Evolutionary conservation across 2,888 invertebrate genomes (phyloP), one percentile per base, ranked within the genome.

Genomic region (Dione juno): DNA sequence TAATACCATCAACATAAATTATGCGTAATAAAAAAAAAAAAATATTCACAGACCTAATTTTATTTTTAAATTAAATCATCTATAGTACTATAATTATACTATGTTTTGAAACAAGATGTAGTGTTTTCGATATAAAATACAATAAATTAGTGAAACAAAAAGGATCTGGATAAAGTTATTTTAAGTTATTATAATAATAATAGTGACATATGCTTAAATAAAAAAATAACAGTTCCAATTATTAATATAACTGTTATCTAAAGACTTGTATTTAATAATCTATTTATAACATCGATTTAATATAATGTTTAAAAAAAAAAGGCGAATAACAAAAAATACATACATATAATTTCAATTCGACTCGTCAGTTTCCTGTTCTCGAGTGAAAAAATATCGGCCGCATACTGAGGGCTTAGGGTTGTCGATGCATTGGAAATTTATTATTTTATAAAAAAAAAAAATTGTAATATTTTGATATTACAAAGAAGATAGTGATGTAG

Each of bases 341-440:
- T 57, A 57, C 37, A 57, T 57, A 74, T 78, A 71, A 76, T 77
- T 54, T 52, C 76, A 80, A 79, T 73, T 75, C 86, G 76, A 82
- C 90, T 92, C 90, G 74, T 79, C 68, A 67, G 37, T 71, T 69
- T 78, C 78, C 78, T 82, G 82, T 86, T 78, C 83, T 80, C 74
- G 82, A 78, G 87, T 89, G 90, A 92, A 92, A 91, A 92, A 92
- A 91, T 92, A 92, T 92, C 90, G 90, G 89, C 80, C 85, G 76
- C 90, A 90, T 84, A 85, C 80, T 77, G 81, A 76, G 77, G 76
- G 79, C 61, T 61, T 78, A 91, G 91, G 92, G 92, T n/a, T 92
- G 89, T 21, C 88, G 58, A 7, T 77, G 16, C 57, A 13, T 16
- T 37, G 11, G 16, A 40, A 9, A 57, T 10, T 48, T 16, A n/a